These are phyloP conservation scores for Rhynchonycteris naso DNA, from an alignment of 2,797 vertebrate species.

Conservation along the genomic window DNA sequence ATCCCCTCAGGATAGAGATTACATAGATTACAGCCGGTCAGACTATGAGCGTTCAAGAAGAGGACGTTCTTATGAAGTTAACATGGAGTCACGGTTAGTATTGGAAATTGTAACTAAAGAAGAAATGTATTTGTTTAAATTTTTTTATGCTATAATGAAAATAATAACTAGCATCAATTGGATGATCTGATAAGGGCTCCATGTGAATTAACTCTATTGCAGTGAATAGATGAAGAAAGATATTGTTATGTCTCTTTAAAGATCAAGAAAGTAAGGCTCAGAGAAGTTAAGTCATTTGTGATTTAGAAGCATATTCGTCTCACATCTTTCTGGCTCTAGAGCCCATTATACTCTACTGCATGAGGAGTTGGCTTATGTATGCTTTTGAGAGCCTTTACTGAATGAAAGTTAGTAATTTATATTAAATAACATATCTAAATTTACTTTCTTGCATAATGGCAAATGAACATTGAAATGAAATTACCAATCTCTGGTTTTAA, in stretches of 20 bases:
- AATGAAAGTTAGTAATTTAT: background rate
- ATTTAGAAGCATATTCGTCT: background rate
- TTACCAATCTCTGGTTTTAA: background rate
- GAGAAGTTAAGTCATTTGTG: background rate
- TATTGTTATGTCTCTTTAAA: background rate
- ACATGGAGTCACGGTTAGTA: constrained; percentile 84
- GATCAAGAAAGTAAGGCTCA: constrained; percentile 1
- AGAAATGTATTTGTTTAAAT: constrained; percentile 6
- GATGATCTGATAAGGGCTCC: background rate
- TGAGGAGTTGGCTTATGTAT: background rate
- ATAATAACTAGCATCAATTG: background rate
- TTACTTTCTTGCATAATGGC: background rate
- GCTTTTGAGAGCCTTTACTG: background rate
- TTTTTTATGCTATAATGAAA: constrained; percentile 25
- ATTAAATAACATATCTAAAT: background rate
- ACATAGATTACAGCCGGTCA: constrained; percentile 84
- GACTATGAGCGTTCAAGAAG: constrained; percentile 85
- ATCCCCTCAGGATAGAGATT: constrained; percentile 84
- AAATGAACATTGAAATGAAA: background rate
- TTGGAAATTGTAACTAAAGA: background rate
- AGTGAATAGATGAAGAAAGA: background rate
- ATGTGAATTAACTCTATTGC: constrained; percentile 2
- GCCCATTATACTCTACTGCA: background rate
- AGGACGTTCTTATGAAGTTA: constrained; percentile 83
- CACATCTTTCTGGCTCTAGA: background rate